Evolutionary conservation across 2,797 vertebrate genomes (phyloP).

Genomic region (Semaprochilodus insignis): DNA sequence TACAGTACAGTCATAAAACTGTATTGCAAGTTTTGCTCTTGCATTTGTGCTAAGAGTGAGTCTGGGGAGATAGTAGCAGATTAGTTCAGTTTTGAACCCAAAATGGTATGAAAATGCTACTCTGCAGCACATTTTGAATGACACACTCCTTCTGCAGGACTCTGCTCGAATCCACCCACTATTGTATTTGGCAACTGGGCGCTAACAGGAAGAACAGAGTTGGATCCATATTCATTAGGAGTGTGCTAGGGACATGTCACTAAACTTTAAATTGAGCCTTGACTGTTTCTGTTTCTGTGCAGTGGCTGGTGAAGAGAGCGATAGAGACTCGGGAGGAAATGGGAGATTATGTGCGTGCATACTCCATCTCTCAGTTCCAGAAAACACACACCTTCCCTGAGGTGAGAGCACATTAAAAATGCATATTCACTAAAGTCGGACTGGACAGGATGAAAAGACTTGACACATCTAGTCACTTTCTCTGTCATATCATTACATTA

Average conservation of each 20-base stretch:
- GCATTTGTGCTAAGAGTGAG: neutral
- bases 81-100: neutral
- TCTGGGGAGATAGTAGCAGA: neutral
- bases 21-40: neutral
- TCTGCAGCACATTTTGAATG: neutral
- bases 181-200: too few relatives aligned
- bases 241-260: neutral
- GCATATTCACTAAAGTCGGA: neutral
- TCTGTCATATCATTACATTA: neutral
- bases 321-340: constrained; percentile 98
- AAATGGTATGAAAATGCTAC: neutral
- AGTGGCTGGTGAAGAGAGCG: constrained; percentile 98
- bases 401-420: constrained; percentile 71
- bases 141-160: neutral
- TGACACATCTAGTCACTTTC: neutral
- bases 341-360: constrained; percentile 94
- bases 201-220: too few relatives aligned
- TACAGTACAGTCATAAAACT: too few relatives aligned
- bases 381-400: constrained; percentile 92
- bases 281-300: constrained; percentile 4
- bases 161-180: too few relatives aligned
- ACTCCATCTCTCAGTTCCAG: constrained; percentile 94
- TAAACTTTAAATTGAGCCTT: neutral
- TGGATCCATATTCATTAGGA: neutral
- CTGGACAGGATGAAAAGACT: neutral